These are phyloP conservation scores for Sigmodon hispidus DNA, from an alignment of 2,113 vertebrate genomes.

Conservation along the genomic window DNA sequence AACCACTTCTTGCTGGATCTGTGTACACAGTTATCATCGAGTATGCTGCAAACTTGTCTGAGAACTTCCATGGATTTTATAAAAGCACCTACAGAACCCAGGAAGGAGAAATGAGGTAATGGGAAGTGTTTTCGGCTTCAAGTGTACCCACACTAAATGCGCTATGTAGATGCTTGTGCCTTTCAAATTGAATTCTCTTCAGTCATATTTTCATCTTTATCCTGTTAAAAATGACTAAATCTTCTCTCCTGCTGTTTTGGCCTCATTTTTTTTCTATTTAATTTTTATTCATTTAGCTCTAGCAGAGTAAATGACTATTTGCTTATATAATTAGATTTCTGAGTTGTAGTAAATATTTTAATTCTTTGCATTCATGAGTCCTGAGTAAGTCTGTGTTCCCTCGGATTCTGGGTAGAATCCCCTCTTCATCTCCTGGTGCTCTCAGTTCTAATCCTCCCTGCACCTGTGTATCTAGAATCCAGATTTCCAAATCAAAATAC, in stretches of 20 bases:
- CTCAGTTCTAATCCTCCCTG: background rate
- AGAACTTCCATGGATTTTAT: slow-evolving; percentile 92
- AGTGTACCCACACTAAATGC: background rate
- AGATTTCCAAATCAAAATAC: background rate
- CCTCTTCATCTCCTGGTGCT: background rate
- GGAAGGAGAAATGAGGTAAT: slow-evolving; percentile 90
- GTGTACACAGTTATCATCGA: slow-evolving; percentile 87
- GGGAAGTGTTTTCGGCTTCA: background rate
- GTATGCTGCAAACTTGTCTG: slow-evolving; percentile 90
- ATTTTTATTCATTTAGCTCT: slow-evolving; percentile 18
- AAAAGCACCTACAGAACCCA: slow-evolving; percentile 92
- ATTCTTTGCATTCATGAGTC: background rate
- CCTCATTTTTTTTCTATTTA: background rate
- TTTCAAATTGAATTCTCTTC: background rate
- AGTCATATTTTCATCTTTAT: slow-evolving; percentile 33
- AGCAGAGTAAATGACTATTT: background rate
- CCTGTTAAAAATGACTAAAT: background rate
- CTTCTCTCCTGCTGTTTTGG: background rate
- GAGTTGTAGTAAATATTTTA: background rate
- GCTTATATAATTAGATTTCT: slow-evolving; percentile 36
- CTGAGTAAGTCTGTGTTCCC: background rate
- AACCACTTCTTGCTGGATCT: slow-evolving; percentile 82
- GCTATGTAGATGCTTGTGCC: background rate
- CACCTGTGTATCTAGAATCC: background rate
- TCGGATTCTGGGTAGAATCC: background rate